Evolutionary conservation across 1,140 invertebrate genomes (phyloP).

Genomic region (Ceratina japonica): DNA sequence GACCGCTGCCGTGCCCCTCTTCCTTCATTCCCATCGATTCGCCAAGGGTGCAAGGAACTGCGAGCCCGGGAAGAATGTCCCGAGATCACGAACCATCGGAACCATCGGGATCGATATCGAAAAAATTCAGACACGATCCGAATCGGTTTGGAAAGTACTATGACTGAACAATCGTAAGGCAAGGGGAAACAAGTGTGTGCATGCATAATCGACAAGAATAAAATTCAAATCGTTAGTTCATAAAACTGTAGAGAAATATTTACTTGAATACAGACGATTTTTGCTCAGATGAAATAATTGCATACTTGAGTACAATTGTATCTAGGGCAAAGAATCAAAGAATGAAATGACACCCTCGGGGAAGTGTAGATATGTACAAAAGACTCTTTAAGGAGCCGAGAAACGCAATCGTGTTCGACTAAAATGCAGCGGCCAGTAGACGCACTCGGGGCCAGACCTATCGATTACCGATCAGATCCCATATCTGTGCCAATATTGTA

Average conservation of each 20-base stretch:
- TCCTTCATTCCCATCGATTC: conserved; percentile 52
- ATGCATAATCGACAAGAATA: too few relatives aligned
- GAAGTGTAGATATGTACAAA: conserved; percentile 4
- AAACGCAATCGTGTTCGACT: conserved; percentile 40
- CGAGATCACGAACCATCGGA: conserved; percentile 23
- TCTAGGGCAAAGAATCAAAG: too few relatives aligned
- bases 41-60: conserved; percentile 41
- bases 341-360: not conserved
- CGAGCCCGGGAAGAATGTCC: conserved; percentile 34
- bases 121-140: too few relatives aligned
- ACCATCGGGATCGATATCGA: not conserved
- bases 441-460: conserved; percentile 32
- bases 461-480: conserved; percentile 59
- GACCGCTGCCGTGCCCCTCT: conserved; percentile 40
- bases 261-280: too few relatives aligned
- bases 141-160: too few relatives aligned
- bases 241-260: too few relatives aligned
- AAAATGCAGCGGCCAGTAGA: conserved; percentile 35
- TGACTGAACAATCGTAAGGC: too few relatives aligned
- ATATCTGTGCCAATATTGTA: conserved; percentile 54
- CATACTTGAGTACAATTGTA: too few relatives aligned
- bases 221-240: too few relatives aligned
- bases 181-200: too few relatives aligned
- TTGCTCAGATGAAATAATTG: too few relatives aligned
- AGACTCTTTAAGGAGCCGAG: conserved; percentile 25